These are phyloP conservation scores for Glyptemys insculpta DNA, from an alignment of 2,797 vertebrate genomes.

Conservation along the genomic window DNA sequence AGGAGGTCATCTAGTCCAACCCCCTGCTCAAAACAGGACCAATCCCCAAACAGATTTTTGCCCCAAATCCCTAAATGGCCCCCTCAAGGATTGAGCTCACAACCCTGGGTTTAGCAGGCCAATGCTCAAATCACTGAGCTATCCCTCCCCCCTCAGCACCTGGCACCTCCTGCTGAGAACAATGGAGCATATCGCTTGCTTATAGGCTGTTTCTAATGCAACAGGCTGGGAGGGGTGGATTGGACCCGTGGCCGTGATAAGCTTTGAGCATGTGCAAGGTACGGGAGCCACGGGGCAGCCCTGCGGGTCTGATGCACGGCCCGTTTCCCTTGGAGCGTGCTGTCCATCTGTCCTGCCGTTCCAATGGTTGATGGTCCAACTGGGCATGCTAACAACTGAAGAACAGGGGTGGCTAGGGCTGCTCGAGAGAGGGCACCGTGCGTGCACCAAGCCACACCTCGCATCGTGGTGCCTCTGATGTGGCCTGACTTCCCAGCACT, in stretches of 20 bases:
- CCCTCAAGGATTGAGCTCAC: too few species aligned
- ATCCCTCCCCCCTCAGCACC: too few species aligned
- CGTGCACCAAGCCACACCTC: too few species aligned
- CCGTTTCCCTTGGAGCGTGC: neutral
- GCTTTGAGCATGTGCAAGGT: neutral
- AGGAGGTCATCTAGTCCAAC: too few species aligned
- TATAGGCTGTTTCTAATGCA: neutral
- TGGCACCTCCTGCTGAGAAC: neutral
- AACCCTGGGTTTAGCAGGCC: too few species aligned
- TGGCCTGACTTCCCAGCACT: fast-evolving
- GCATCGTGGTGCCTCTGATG: too few species aligned
- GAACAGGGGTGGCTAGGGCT: neutral
- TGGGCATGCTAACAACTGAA: neutral
- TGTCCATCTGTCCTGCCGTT: neutral
- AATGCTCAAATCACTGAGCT: too few species aligned
- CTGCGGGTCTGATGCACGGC: neutral
- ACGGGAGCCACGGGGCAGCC: neutral
- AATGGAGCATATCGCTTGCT: neutral
- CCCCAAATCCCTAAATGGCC: too few species aligned
- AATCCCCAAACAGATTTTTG: too few species aligned
- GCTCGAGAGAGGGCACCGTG: too few species aligned
- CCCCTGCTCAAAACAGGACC: too few species aligned
- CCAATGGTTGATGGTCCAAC: neutral
- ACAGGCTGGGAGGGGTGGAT: neutral
- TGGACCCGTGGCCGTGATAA: neutral